phyloP scores from a whole-genome alignment of 2,113 vertebrate genomes.

The Lampris megalopsis region DNA sequence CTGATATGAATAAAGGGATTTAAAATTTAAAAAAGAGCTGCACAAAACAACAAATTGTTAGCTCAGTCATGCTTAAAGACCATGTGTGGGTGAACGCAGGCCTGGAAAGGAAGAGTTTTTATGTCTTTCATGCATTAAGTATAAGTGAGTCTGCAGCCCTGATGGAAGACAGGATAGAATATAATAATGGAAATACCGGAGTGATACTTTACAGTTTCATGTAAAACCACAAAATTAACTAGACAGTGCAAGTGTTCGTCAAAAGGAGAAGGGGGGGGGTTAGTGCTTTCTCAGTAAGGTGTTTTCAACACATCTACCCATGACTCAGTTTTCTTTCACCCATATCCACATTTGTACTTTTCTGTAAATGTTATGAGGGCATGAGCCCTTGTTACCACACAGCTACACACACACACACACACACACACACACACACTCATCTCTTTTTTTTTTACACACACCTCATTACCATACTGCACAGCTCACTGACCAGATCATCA shows the following conservation, averaged over 20 bases:
- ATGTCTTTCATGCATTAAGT: too few relatives aligned
- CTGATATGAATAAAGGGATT: too few relatives aligned
- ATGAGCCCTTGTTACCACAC: constrained; percentile 52
- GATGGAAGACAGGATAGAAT: too few relatives aligned
- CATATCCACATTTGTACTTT: constrained; percentile 48
- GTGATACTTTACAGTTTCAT: background rate
- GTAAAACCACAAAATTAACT: background rate
- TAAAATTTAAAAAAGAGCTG: too few relatives aligned
- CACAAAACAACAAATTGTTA: too few relatives aligned
- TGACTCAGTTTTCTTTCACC: constrained; percentile 51
- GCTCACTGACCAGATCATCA: constrained; percentile 61
- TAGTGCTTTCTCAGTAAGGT: background rate
- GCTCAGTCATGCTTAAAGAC: too few relatives aligned
- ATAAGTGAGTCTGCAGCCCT: too few relatives aligned
- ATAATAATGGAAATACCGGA: background rate
- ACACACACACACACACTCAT: constrained; percentile 33
- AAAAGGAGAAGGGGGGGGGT: background rate
- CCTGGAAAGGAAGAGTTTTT: too few relatives aligned
- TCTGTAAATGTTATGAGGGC: constrained; percentile 64
- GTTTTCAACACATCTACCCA: constrained; percentile 26
- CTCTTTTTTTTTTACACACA: background rate
- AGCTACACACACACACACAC: constrained; percentile 35
- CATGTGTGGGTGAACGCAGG: too few relatives aligned
- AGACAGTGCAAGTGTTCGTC: background rate
- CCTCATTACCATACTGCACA: constrained; percentile 23